A percentile compares a stretch with the other conserved stretches of the same genome.
These are phyloP conservation scores for Plebejus argus DNA, from an alignment of 2,888 invertebrate genomes.

Conservation along the genomic window DNA sequence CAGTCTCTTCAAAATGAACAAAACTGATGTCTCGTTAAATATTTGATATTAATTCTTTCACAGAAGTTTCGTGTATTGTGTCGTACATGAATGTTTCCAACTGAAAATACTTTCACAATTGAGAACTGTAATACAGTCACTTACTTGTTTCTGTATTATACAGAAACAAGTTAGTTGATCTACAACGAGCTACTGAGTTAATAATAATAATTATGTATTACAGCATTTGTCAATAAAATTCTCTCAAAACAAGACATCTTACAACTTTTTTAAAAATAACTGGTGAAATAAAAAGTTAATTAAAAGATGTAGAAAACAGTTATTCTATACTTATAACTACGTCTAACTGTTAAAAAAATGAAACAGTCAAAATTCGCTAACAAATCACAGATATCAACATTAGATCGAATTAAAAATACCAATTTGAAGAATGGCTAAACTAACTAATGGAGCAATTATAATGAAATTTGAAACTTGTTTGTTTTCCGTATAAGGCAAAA, in stretches of 20 bases:
- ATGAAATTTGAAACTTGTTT: slow-evolving; percentile 69
- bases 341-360: slow-evolving; percentile 38
- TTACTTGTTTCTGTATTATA: background rate
- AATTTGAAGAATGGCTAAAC: slow-evolving; percentile 77
- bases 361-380: slow-evolving; percentile 42
- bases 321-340: slow-evolving; percentile 25
- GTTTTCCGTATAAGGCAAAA: slow-evolving; percentile 44
- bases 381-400: slow-evolving; percentile 46
- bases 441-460: slow-evolving; percentile 78
- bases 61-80: background rate
- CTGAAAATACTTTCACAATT: background rate
- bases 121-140: too few relatives aligned
- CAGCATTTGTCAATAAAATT: background rate
- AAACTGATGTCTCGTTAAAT: too few relatives aligned
- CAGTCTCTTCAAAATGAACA: too few relatives aligned
- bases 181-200: background rate
- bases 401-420: slow-evolving; percentile 62
- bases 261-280: background rate
- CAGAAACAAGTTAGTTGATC: background rate
- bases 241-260: background rate
- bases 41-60: too few relatives aligned
- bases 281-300: background rate
- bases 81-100: background rate
- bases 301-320: slow-evolving; percentile 5
- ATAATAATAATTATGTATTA: too few relatives aligned